Evolutionary conservation across 2,888 invertebrate genomes (phyloP).

Genomic region (Liposcelis brunnea): DNA sequence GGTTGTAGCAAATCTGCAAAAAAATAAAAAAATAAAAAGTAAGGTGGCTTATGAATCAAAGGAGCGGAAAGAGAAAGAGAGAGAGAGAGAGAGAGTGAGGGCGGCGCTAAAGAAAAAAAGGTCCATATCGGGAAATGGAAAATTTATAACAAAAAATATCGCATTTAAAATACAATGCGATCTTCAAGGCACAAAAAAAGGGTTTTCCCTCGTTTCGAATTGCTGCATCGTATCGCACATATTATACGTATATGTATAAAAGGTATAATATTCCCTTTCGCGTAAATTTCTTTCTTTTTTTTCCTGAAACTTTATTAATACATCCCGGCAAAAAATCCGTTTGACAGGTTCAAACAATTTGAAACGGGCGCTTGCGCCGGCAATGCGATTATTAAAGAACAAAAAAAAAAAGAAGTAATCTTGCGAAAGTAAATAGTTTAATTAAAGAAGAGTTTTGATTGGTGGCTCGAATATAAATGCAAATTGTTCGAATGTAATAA

Average conservation of each 20-base stretch:
- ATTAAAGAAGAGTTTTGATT: too few species aligned
- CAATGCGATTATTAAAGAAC: too few species aligned
- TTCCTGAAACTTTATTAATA: too few species aligned
- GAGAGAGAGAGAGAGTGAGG: constrained; percentile 13
- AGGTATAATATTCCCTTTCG: constrained; percentile 1
- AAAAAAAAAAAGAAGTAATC: constrained; percentile 27
- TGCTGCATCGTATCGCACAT: constrained; percentile 4
- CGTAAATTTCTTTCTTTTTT: background rate
- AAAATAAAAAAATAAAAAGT: constrained; percentile 8
- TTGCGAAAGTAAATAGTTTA: too few species aligned
- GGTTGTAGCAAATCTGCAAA: too few species aligned
- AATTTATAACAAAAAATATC: background rate
- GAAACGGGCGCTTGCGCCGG: too few species aligned
- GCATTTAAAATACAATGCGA: constrained; percentile 9
- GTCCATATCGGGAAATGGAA: constrained; percentile 7
- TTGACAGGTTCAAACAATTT: too few species aligned
- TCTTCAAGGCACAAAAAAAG: constrained; percentile 2
- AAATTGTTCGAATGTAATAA: too few species aligned
- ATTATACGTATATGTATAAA: background rate
- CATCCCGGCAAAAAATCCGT: too few species aligned
- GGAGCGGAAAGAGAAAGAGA: constrained; percentile 12
- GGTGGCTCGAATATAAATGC: too few species aligned
- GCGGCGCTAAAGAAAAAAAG: constrained; percentile 12
- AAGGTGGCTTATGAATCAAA: constrained; percentile 11
- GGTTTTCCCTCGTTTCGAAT: constrained; percentile 3